phyloP scores from a whole-genome alignment of 1,140 invertebrate species.

The Bathynomus jamesi region DNA sequence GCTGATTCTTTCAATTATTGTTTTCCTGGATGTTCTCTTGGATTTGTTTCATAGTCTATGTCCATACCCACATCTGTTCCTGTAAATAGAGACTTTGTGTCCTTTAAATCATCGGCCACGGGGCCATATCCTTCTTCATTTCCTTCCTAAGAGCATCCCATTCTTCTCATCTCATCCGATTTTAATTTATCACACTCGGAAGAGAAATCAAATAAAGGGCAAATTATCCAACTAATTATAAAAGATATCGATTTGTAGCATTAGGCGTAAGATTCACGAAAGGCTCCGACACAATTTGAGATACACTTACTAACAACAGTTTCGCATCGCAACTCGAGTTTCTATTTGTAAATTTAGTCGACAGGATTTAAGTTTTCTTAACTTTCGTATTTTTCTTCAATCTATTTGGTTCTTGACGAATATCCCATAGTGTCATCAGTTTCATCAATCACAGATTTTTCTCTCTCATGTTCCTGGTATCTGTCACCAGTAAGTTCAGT shows the following conservation, averaged over 20 bases:
- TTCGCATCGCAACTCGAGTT: conserved; percentile 9
- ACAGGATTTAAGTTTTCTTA: not conserved
- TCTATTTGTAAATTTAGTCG: conserved; percentile 1
- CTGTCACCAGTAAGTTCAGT: conserved; percentile 4
- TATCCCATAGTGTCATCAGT: conserved; percentile 4
- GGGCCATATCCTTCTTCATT: conserved; percentile 9
- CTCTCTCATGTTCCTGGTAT: conserved; percentile 8
- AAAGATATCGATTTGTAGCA: conserved; percentile 7
- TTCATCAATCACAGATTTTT: conserved; percentile 6
- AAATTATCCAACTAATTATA: conserved; percentile 9
- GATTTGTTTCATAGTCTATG: not conserved
- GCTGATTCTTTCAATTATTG: not conserved
- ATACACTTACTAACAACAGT: conserved; percentile 12
- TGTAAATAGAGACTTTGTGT: conserved; percentile 6
- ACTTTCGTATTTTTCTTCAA: conserved; percentile 3
- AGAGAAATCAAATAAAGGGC: conserved; percentile 5
- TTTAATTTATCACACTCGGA: conserved; percentile 11
- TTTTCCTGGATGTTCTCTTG: not conserved
- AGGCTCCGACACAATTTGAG: not conserved
- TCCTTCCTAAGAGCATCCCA: not conserved
- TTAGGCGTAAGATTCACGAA: conserved; percentile 4
- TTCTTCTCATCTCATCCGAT: conserved; percentile 4
- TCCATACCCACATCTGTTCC: not conserved
- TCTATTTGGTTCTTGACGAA: not conserved
- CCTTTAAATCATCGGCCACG: not conserved